Conservation (phyloP, 2,797 vertebrate genomes). For the Chrosomus eos region DNA sequence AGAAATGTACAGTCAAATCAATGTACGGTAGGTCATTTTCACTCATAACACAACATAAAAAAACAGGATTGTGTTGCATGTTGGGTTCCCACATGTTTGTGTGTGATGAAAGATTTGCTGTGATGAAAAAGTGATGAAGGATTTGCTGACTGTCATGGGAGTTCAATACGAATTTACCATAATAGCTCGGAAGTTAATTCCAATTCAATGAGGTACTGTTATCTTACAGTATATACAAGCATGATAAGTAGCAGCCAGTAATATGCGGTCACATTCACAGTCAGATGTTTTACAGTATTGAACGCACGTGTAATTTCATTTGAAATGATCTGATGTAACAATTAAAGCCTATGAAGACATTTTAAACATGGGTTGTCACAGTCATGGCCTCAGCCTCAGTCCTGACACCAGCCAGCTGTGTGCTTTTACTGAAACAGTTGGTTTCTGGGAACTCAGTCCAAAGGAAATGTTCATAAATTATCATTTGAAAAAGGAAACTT, state of each 20-base stretch:
- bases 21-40: background rate
- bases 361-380: conserved; percentile 22
- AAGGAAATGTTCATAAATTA: background rate
- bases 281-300: conserved; percentile 1
- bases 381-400: background rate
- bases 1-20: background rate
- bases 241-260: background rate
- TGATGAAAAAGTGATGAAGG: background rate
- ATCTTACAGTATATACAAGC: background rate
- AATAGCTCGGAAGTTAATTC: background rate
- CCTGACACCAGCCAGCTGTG: conserved; percentile 2
- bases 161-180: background rate
- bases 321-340: conserved; percentile 16
- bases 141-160: background rate
- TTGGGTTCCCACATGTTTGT: background rate
- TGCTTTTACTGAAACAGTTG: background rate
- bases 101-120: background rate
- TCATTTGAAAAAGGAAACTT: background rate
- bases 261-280: background rate
- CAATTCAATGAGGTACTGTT: background rate
- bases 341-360: conserved; percentile 17
- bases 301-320: conserved; percentile 13
- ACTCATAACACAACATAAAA: background rate
- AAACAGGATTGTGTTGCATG: background rate
- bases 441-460: background rate